A percentile compares a stretch with the other conserved stretches of the same genome.
Evolutionary conservation across 2,888 invertebrate species (phyloP).

Genomic region (Ferdinandea cuprea): DNA sequence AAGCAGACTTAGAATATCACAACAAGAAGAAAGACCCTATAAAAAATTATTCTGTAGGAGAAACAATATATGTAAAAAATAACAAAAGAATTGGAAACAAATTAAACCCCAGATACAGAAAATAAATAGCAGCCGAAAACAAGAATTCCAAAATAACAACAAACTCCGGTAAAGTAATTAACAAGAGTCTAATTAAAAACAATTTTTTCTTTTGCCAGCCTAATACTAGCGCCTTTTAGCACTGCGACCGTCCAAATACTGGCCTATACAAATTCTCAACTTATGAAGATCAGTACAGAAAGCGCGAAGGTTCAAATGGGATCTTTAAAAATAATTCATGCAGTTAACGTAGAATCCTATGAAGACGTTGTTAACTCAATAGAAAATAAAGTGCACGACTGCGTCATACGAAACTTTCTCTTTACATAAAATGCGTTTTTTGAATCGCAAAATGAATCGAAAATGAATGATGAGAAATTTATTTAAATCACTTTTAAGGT

Average conservation of each 20-base stretch:
- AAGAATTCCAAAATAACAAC: not conserved
- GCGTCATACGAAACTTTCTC: no score
- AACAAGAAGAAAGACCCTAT: constrained; percentile 35
- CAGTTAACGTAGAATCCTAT: constrained; percentile 29
- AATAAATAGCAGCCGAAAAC: constrained; percentile 2
- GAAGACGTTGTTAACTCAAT: not conserved
- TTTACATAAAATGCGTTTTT: no score
- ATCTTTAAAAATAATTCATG: constrained; percentile 37
- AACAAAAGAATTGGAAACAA: not conserved
- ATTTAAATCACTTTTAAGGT: no score
- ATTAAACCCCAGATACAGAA: constrained; percentile 18
- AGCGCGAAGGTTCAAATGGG: constrained; percentile 44
- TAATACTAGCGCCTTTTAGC: constrained; percentile 14
- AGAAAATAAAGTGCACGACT: no score
- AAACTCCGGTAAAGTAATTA: not conserved
- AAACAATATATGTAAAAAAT: constrained; percentile 23
- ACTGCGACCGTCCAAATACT: constrained; percentile 43
- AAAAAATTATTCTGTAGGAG: constrained; percentile 13
- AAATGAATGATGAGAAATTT: no score
- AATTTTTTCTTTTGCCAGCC: not conserved
- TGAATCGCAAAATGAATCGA: no score
- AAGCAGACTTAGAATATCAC: constrained; percentile 50
- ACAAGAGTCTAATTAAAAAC: not conserved
- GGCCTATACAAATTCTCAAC: constrained; percentile 56
- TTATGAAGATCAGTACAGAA: constrained; percentile 37